These are phyloP conservation scores for Trachops cirrhosus DNA, from an alignment of 2,797 vertebrate genomes.

Conservation along the genomic window DNA sequence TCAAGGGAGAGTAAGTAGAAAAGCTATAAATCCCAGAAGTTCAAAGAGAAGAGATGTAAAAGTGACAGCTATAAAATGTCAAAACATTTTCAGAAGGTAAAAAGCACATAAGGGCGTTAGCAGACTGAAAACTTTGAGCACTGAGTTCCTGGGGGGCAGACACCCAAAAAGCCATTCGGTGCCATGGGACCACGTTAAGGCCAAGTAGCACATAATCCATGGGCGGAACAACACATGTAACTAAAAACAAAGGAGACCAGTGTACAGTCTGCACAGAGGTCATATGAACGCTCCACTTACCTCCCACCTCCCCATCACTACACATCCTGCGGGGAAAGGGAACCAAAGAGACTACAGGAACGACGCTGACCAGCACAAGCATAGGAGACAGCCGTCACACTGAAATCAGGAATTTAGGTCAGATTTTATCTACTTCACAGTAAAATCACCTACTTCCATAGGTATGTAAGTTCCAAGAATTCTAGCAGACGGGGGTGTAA, in stretches of 20 bases:
- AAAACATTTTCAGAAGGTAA: constrained; percentile 6
- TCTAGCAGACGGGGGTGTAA: neutral
- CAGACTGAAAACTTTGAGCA: neutral
- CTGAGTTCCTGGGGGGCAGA: neutral
- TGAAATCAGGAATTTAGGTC: neutral
- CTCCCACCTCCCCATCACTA: neutral
- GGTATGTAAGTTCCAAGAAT: neutral
- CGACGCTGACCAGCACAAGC: neutral
- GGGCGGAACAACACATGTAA: neutral
- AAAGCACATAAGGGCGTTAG: neutral
- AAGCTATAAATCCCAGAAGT: neutral
- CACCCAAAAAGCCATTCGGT: neutral
- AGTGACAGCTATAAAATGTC: neutral
- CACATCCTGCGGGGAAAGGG: neutral
- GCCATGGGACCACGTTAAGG: neutral
- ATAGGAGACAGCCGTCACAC: neutral
- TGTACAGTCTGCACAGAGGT: neutral
- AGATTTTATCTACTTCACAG: neutral
- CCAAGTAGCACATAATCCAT: neutral
- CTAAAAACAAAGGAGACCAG: neutral
- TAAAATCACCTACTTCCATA: neutral
- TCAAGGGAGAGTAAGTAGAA: neutral
- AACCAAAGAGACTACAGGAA: neutral
- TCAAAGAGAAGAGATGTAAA: constrained; percentile 27
- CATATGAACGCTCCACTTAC: neutral